A percentile compares a stretch with the other conserved stretches of the same genome.
These are phyloP conservation scores for Trichosurus vulpecula DNA, from an alignment of 2,797 vertebrate genomes.

Conservation along the genomic window DNA sequence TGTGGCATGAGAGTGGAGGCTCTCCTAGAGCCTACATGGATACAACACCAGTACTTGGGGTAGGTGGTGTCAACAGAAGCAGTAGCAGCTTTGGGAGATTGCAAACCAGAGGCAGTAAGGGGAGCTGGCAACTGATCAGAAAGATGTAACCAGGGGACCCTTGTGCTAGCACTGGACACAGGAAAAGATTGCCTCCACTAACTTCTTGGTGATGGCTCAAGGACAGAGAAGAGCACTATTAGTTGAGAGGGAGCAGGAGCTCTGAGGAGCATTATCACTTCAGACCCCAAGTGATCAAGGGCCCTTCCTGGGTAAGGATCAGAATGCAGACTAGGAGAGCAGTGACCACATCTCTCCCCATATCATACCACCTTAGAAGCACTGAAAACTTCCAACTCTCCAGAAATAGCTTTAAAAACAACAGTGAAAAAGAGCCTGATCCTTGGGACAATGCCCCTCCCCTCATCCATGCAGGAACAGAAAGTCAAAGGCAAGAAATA, in stretches of 20 bases:
- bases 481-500: not conserved
- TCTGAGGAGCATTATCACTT: not conserved
- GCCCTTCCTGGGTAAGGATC: not conserved
- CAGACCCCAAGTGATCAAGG: not conserved
- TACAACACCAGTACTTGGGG: not conserved
- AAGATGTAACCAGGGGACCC: not conserved
- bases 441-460: not conserved
- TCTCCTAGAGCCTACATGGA: not conserved
- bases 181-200: not conserved
- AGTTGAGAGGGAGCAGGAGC: no score
- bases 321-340: not conserved
- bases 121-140: not conserved
- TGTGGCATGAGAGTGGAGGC: not conserved
- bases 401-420: not conserved
- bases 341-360: not conserved
- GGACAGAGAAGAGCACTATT: no score
- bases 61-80: not conserved
- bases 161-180: not conserved
- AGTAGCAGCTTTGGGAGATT: not conserved
- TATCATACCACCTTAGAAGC: not conserved
- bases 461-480: not conserved
- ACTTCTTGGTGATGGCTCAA: no score
- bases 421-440: not conserved
- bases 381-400: not conserved
- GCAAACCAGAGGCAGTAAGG: not conserved